These are phyloP conservation scores for Oxystoma pomonae DNA, from an alignment of 2,888 invertebrate species.

Conservation along the genomic window DNA sequence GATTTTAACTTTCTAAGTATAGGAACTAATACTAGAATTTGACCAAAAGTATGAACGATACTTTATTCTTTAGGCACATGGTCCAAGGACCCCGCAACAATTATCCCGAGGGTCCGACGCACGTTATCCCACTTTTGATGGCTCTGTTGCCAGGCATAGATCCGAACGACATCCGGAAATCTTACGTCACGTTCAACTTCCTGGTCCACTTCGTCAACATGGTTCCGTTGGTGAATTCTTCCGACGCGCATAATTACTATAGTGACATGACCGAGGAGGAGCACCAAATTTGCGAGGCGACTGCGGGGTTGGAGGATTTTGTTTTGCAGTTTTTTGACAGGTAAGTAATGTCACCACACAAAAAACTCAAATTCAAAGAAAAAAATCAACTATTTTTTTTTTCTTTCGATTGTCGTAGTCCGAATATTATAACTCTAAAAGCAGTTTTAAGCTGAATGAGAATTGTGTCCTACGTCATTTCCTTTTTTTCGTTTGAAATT, in stretches of 20 bases:
- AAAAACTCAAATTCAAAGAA: neutral
- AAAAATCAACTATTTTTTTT: too few species aligned
- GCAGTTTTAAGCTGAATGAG: too few species aligned
- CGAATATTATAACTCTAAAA: too few species aligned
- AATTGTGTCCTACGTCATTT: too few species aligned
- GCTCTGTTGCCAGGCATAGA: slow-evolving; percentile 85
- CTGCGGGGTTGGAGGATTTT: slow-evolving; percentile 86
- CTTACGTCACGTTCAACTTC: slow-evolving; percentile 72
- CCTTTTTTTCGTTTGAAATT: too few species aligned
- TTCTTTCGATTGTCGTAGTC: too few species aligned
- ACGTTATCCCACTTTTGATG: slow-evolving; percentile 76
- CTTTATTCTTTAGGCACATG: slow-evolving; percentile 41
- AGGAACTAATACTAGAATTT: too few species aligned
- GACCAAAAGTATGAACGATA: too few species aligned
- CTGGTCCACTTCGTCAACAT: slow-evolving; percentile 71
- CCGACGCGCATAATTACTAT: slow-evolving; percentile 61
- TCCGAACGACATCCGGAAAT: slow-evolving; percentile 79
- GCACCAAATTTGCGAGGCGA: slow-evolving; percentile 68
- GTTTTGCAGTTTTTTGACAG: slow-evolving; percentile 80
- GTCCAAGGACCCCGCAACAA: slow-evolving; percentile 51
- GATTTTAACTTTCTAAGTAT: too few species aligned
- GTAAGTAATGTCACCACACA: slow-evolving; percentile 11
- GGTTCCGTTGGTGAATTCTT: slow-evolving; percentile 82
- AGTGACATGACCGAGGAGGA: slow-evolving; percentile 74
- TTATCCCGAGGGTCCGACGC: slow-evolving; percentile 73